Evolutionary conservation across 1,140 invertebrate species (phyloP).

Genomic region (Parapsyche elsis): DNA sequence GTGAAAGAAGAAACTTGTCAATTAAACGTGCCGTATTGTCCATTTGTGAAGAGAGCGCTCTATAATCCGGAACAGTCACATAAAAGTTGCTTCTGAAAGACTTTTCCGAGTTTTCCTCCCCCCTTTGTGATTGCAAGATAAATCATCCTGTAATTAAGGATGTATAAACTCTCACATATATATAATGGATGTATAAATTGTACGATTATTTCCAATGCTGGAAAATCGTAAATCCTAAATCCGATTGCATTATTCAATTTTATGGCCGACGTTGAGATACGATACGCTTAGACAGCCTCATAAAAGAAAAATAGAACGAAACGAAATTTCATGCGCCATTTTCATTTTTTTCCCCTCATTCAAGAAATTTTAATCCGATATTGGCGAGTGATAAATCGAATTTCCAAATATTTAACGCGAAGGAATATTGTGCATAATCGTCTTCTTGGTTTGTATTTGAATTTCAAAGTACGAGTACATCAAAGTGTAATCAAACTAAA

Average conservation of each 20-base stretch:
- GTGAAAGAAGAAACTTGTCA: not conserved
- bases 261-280: not conserved
- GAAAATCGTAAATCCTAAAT: not conserved
- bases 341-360: not conserved
- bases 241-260: slow-evolving; percentile 2
- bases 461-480: too few species aligned
- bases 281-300: not conserved
- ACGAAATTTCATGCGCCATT: slow-evolving; percentile 7
- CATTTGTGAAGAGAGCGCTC: not conserved
- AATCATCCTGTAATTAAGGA: not conserved
- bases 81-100: not conserved
- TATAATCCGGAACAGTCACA: not conserved
- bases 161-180: not conserved
- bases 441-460: too few species aligned
- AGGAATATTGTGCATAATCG: too few species aligned
- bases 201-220: not conserved
- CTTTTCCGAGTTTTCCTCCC: not conserved
- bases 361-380: not conserved
- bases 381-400: not conserved
- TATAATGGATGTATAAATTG: not conserved
- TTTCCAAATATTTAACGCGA: not conserved
- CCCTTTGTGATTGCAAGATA: not conserved
- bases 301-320: not conserved
- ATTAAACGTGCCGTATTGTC: not conserved
- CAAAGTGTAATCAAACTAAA: too few species aligned